Evolutionary conservation across 2,113 vertebrate genomes (phyloP), one percentile per base, ranked within the genome.

Genomic region (Pholis gunnellus): DNA sequence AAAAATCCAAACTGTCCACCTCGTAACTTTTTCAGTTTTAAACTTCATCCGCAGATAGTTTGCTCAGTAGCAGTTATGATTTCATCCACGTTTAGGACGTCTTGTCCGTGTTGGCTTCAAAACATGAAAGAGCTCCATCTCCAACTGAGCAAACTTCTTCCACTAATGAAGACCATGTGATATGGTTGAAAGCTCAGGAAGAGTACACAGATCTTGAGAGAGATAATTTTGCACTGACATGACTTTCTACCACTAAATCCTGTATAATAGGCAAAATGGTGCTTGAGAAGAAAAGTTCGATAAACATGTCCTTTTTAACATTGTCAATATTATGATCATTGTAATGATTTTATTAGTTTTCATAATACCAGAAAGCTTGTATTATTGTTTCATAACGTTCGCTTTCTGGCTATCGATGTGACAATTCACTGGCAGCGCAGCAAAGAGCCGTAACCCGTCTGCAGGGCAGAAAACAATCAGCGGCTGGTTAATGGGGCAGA

Each of bases 401-500:
- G 31, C 29, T 63, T 11, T 61, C 27, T 61, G n/a, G 46, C 50
- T 50, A 25, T 64, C 34, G 67, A 57, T 42, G 44, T 31, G 72
- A 69, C 73, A 20, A 79, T 82, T 76, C 57, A 61, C 22, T 68
- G 57, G 29, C 50, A 56, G 63, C 50, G 10, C 14, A 1, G 50
- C 36, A 31, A 64, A 17, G 68, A 78, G 72, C 27, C 22, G 34
- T 38, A 69, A 70, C 60, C 80, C 61, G 48, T 85, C 79, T 40
- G 42, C 84, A 66, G 74, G 10, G 59, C 79, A 73, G 82, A 84
- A 34, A 78, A 68, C 81, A 83, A 82, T 85, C 38, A 29, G 25
- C 60, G 77, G 63, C 64, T 48, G 78, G 42, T 77, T 89, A 91
- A 89, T 82, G 81, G 65, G 40, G 73, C 84, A 81, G 78, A 87